A percentile compares a stretch with the other conserved stretches of the same genome.
Conservation (phyloP, 2,888 invertebrate genomes). For the Neoitamus cyanurus region DNA sequence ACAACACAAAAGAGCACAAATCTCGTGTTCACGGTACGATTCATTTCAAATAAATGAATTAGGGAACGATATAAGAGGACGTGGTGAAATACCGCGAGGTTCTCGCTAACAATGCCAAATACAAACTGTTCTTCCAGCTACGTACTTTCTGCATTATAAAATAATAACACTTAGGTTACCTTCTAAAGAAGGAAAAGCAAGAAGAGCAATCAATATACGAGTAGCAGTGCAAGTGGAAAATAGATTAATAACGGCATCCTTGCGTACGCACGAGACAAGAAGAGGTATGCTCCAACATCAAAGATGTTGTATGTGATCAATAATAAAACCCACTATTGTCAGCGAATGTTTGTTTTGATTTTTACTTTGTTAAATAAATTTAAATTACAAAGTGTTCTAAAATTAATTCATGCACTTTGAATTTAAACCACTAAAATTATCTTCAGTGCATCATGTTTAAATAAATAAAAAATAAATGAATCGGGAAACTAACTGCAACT, state of each 20-base stretch:
- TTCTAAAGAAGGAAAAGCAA: background rate
- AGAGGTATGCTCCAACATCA: background rate
- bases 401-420: no score
- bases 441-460: no score
- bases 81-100: background rate
- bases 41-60: background rate
- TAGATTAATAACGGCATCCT: background rate
- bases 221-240: background rate
- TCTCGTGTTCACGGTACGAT: background rate
- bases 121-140: background rate
- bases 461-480: no score
- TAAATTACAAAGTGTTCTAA: no score
- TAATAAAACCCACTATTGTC: no score
- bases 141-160: background rate
- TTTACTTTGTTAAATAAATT: no score
- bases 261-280: background rate
- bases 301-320: background rate
- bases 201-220: background rate
- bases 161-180: background rate
- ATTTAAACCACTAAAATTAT: no score
- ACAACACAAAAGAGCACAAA: background rate
- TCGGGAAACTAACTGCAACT: no score
- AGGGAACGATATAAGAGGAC: background rate
- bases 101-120: background rate
- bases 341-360: no score